These are phyloP conservation scores for Lithophane leautieri DNA, from an alignment of 2,888 invertebrate genomes.

Conservation along the genomic window DNA sequence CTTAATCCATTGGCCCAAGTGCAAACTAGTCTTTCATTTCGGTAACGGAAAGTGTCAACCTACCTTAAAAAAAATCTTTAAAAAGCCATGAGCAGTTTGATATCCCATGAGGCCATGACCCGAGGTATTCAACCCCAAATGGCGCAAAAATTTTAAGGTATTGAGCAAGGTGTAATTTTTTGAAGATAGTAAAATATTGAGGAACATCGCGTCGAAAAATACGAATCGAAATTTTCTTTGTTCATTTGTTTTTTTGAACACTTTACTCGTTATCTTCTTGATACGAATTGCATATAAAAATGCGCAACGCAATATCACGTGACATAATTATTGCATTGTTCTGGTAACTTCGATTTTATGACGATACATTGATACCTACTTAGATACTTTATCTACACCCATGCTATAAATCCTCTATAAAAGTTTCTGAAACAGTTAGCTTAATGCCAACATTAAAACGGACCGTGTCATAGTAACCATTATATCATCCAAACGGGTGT, in stretches of 20 bases:
- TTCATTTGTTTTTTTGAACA: neutral
- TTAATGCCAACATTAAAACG: too few species aligned
- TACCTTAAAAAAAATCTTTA: neutral
- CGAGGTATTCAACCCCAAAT: neutral
- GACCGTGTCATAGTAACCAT: too few species aligned
- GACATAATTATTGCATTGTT: slow-evolving; percentile 34
- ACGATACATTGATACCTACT: neutral
- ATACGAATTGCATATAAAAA: slow-evolving; percentile 20
- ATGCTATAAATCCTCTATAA: too few species aligned
- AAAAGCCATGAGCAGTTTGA: neutral
- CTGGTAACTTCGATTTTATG: slow-evolving; percentile 29
- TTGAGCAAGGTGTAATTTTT: neutral
- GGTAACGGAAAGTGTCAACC: neutral
- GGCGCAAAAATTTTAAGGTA: neutral
- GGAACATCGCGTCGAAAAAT: neutral
- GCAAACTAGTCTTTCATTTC: too few species aligned
- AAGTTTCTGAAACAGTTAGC: too few species aligned
- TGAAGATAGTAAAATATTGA: neutral
- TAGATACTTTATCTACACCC: too few species aligned
- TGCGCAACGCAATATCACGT: neutral
- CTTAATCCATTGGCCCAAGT: neutral
- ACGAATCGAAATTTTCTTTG: slow-evolving; percentile 18
- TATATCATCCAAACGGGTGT: too few species aligned
- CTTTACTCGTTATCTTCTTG: neutral
- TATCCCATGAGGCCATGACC: neutral